phyloP scores from a whole-genome alignment of 2,797 vertebrate genomes.

The Acipenser transmontanus region DNA sequence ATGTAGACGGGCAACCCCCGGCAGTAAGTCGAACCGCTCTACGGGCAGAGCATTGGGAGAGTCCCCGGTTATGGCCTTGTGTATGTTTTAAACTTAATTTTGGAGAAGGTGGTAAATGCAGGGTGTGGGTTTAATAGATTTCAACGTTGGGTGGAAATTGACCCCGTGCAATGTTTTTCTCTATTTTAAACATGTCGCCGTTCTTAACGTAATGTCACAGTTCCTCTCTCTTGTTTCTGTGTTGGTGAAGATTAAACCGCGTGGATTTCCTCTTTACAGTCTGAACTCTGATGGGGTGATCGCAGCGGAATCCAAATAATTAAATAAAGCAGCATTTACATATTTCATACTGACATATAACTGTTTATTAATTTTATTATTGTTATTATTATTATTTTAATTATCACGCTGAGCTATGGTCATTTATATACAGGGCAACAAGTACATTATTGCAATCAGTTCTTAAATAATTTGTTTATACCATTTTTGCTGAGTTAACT shows the following conservation, averaged over 20 bases:
- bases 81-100: conserved; percentile 43
- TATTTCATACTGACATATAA: no score
- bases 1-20: conserved; percentile 3
- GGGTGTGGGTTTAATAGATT: neutral
- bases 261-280: neutral
- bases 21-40: conserved; percentile 17
- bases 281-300: neutral
- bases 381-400: no score
- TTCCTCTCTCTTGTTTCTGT: no score
- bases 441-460: no score
- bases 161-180: neutral
- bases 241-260: neutral
- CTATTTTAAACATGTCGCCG: neutral
- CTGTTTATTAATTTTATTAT: no score
- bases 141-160: no score
- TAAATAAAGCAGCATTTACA: no score
- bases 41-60: conserved; percentile 22
- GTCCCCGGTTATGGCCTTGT: conserved; percentile 53
- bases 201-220: neutral
- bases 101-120: conserved; percentile 44
- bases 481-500: no score
- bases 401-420: no score
- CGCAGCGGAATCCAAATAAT: neutral
- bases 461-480: no score
- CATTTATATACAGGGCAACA: no score